Evolutionary conservation across 2,797 vertebrate species (phyloP), one percentile per base, ranked within the genome.

Genomic region (Falco rusticolus): DNA sequence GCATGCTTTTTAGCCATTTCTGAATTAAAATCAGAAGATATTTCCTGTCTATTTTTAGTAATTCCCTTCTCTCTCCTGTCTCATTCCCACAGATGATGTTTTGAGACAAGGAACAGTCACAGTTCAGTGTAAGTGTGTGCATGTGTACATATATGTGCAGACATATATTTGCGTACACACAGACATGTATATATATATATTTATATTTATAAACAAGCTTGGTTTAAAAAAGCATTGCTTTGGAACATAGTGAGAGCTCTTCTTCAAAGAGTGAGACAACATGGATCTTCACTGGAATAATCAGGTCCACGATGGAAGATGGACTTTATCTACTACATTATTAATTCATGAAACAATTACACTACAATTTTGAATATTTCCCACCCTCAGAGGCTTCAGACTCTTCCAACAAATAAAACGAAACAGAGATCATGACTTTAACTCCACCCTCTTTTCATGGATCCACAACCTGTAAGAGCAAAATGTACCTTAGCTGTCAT

Each of bases 221-320:
- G 9, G 54, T 63, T 96, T 87, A 57, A 59, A 92, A 96, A 94
- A 92, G 61, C 90, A 89, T 92, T 88, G 92, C 89, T 96, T 96
- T 96, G 92, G 93, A 96, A 94, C 47, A 56, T 11, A 45, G 63
- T 29, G 43, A 90, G 63, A 88, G 60, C 47, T 95, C 68, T 78
- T 92, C 78, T 88, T 90, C 90, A 84, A 68, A 56, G 64, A 91
- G 79, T 13, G 41, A 86, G 89, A 83, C 63, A 65, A 45, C 18
- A 45, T 1, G 51, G 51, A 64, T 79, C 88, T 81, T 69, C 89
- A 91, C 68, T 50, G 61, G 66, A 90, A 91, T 71, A 69, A 77
- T 60, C 53, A 75, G 64, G 64, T 70, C 84, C 75, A 64, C 0
- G 3, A 47, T 59, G 61, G 87, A 87, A 61, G 54, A 92, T 51